Evolutionary conservation across 2,113 vertebrate genomes (phyloP), one percentile per base, ranked within the genome.

Genomic region (Oxyura jamaicensis): DNA sequence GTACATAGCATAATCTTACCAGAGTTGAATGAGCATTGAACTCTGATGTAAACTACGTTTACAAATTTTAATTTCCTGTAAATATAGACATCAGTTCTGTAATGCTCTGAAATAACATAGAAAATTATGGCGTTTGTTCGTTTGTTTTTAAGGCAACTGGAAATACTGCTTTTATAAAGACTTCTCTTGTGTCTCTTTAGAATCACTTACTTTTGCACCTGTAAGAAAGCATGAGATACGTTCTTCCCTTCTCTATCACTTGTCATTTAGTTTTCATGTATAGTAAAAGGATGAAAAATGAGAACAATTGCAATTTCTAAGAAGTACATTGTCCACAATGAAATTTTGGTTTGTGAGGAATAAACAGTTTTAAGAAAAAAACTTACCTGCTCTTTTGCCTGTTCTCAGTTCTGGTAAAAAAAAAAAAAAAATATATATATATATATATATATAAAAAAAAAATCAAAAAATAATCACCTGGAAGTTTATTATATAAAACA

Each of bases 191-290:
- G 46, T 48, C 46, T 48, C 20, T 48, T 48, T 48, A 48, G 10
- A 48, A 48, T 21, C 20, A 48, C 62, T 77, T 71, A 80, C 50
- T n/a, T 66, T 50, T 50, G 12, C 26, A 67, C 7, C 31, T 50
- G 8, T 77, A 50, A 74, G 55, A 83, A 92, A 50, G 20, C 28
- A 17, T 7, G 29, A 76, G 29, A 22, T 58, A 1, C 12, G 33
- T 69, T 11, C 3, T 10, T 14, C 10, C 26, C 11, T 7, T 4
- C 0, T 48, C 42, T 89, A 74, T 63, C 2, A 1, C 8, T 71
- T 74, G 41, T 20, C 6, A 12, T 77, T 73, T 80, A 55, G 10
- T 74, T 95, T 88, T 85, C 17, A 35, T 72, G 58, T n/a, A 22
- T 4, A 36, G 16, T 31, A 33, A 78, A 62, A 66, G 33, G 11